Base-by-base conservation (phyloP, 2,888 invertebrate species). In the Tortrix viridana region DNA sequence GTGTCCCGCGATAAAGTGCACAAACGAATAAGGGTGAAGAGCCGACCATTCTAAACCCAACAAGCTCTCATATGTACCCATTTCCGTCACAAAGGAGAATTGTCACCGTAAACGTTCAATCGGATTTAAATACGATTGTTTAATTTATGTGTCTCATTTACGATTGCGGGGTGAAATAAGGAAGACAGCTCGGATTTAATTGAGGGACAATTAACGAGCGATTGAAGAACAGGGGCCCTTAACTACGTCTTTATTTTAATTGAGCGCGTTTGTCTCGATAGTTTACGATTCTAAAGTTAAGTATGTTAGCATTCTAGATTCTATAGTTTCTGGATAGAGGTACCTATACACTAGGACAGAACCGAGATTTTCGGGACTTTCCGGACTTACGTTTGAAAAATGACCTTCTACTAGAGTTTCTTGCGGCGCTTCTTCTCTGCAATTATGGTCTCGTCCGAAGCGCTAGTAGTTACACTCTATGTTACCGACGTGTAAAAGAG, bases 21-120 rank as follows among this genome's bases (percentile, higher is more conserved):
- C n/a, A n/a, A n/a, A n/a, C n/a, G n/a, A n/a, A n/a, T n/a, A n/a
- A n/a, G n/a, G n/a, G n/a, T n/a, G n/a, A n/a, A n/a, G n/a, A n/a
- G n/a, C n/a, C n/a, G n/a, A n/a, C n/a, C n/a, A n/a, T n/a, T n/a
- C n/a, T n/a, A n/a, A n/a, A 22, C 26, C 54, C 19, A 48, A 55
- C 53, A 54, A 43, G 32, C 48, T 47, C 43, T 37, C 47, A 59
- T 47, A n/a, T n/a, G n/a, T n/a, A 22, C 49, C 59, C 60, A 59
- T 59, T 59, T 60, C 59, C 53, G 58, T 41, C 59, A 64, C 60
- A 64, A 64, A 55, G 48, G 60, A 55, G 64, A 60, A 60, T 60
- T 60, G 62, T 62, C 62, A 20, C 52, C 62, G 20, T 62, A 60
- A 50, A 57, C 62, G 62, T 20, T 62, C 50, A 62, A 62, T 62